A percentile compares a stretch with the other conserved stretches of the same genome.
Evolutionary conservation across 2,888 invertebrate species (phyloP).

Genomic region (Drosophila eohydei): DNA sequence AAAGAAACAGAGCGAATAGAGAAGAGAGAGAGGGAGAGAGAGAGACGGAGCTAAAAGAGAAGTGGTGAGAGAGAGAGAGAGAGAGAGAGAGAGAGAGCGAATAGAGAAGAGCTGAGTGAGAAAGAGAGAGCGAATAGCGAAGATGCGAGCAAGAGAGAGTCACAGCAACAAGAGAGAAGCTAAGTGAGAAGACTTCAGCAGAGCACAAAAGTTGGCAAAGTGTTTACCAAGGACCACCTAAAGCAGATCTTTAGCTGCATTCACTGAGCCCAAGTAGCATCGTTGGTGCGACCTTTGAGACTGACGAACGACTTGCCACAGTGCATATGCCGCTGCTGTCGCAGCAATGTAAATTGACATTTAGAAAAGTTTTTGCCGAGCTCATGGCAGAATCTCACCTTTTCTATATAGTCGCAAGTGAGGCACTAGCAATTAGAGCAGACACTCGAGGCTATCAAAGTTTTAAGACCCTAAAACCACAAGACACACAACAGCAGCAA

Average conservation of each 20-base stretch:
- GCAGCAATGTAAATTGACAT: conserved; percentile 7
- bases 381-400: conserved; percentile 25
- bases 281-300: not conserved
- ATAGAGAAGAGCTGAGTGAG: not conserved
- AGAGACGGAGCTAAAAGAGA: not conserved
- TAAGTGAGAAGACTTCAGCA: no score
- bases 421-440: conserved; percentile 61
- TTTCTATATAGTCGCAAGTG: conserved; percentile 33
- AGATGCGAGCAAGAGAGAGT: no score
- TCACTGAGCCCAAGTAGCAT: no score
- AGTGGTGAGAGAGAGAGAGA: not conserved
- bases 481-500: conserved; percentile 22
- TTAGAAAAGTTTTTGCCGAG: conserved; percentile 13
- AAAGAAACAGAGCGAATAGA: not conserved
- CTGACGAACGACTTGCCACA: not conserved
- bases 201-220: no score
- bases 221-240: no score
- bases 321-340: not conserved
- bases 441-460: conserved; percentile 57
- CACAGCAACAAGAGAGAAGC: no score
- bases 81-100: not conserved
- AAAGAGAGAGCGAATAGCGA: no score
- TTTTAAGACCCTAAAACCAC: conserved; percentile 59
- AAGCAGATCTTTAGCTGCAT: no score
- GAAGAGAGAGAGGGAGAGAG: not conserved